Evolutionary conservation across 2,888 invertebrate genomes (phyloP), one percentile per base, ranked within the genome.

Genomic region (Folsomia manolachei): DNA sequence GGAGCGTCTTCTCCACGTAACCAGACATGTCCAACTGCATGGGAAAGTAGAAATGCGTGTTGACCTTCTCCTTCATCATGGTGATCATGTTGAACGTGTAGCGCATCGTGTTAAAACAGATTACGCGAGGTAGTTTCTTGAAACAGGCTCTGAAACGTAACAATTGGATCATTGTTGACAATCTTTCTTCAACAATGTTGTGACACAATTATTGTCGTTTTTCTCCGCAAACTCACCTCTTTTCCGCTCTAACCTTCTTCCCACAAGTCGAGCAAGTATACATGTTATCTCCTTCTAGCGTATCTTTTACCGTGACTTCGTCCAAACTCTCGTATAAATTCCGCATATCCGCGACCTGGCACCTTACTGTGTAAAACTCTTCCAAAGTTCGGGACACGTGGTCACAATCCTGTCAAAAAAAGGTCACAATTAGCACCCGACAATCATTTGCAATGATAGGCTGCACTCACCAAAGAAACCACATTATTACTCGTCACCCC

Each of bases 221-320:
- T n/a, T n/a, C n/a, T n/a, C n/a, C n/a, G 73, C 72, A 74, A 82
- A 90, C n/a, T n/a, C n/a, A n/a, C 90, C 93, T 86, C 84, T 97
- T 97, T 84, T 97, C 96, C 0, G 97, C 97, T 63, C 96, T 87
- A 61, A 97, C 97, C 88, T 97, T 97, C 82, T 92, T 93, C 4
- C 94, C 92, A 83, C 96, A 97, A 82, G 95, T 94, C 18, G 95
- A 95, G 83, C 97, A 97, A 0, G 95, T 97, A 84, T 97, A 97
- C 92, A 97, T 97, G 84, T 97, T 97, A 85, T 97, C 97, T 63
- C 97, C 97, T 84, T 97, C 97, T 0, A 97, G 85, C 26, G 95
- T 96, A 83, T 97, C 97, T 83, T 97, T 97, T 9, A 96, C 95
- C 0, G 96, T 96, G n/a, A 97, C 94, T 84, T 97, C 96, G 84